Evolutionary conservation across 2,888 invertebrate genomes (phyloP).

Genomic region (Epinotia bilunana): DNA sequence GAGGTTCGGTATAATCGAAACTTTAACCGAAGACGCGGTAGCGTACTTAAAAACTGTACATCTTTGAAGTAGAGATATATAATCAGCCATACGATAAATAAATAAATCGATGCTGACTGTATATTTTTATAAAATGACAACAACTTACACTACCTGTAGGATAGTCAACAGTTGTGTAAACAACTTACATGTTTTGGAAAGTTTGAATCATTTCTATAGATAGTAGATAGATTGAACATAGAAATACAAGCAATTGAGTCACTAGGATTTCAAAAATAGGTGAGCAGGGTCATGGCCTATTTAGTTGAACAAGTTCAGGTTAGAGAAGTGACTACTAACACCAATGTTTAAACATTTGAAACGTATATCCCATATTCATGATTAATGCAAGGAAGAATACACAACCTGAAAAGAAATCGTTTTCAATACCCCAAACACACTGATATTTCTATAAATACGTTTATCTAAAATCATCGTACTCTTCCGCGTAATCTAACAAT

Average conservation of each 20-base stretch:
- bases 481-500: constrained; percentile 14
- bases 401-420: constrained; percentile 27
- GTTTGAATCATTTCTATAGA: background rate
- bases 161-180: background rate
- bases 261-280: background rate
- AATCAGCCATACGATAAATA: too few species aligned
- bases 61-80: too few species aligned
- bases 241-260: too few species aligned
- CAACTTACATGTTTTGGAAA: too few species aligned
- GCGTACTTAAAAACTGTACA: too few species aligned
- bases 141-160: constrained; percentile 12
- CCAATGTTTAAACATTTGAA: background rate
- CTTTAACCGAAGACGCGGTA: too few species aligned
- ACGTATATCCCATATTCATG: background rate
- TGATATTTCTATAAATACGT: constrained; percentile 5
- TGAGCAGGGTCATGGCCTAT: background rate
- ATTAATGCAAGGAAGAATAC: constrained; percentile 19
- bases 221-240: too few species aligned
- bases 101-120: background rate
- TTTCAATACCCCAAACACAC: background rate
- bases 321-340: background rate
- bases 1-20: background rate
- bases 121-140: constrained; percentile 16
- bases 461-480: background rate
- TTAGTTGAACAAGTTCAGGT: background rate